Base-by-base conservation (phyloP, 2,888 invertebrate genomes). In the Gonocerus acuteangulatus region DNA sequence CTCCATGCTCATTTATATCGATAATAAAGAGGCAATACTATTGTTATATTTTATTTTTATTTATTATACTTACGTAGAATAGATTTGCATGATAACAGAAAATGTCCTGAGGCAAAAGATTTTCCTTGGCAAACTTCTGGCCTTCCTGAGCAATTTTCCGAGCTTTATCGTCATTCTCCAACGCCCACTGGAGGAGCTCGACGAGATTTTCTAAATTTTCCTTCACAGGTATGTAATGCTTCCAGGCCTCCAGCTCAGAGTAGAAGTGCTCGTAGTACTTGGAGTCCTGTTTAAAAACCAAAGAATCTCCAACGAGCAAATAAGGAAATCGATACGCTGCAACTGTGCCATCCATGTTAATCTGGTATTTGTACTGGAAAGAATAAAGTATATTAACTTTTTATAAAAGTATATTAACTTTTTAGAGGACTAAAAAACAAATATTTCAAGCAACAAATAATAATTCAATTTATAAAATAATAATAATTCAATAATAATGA, bases 241-340 rank as follows among this genome's bases (percentile, higher is more conserved):
- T 77, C 75, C 83, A 83, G 1, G 91, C 84, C 61, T 78, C 72
- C 11, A 95, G 74, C 67, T 86, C 80, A 39, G 79, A 75, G 72
- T 97, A 97, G 75, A 95, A 97, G 77, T 91, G 89, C 78, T 97
- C 96, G 73, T 93, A 91, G 75, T 90, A 96, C n/a, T 83, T 81
- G 0, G 96, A 96, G 22, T 89, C 84, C 75, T 95, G 95, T 76
- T 97, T 97, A 13, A 97, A 78, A 13, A 95, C 85, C 63, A 93
- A 75, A 0, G 92, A 85, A 70, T 90, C 89, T 1, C 95, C 95
- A 47, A 84, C 89, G 65, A 97, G 75, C 18, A 97, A 79, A 73
- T 94, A 95, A 0, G 96, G 95, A 67, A 95, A 80, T 65, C 96
- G 81, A 74, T 96, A 97, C 0, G 96, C 92, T 18, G 96, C 95